These are phyloP conservation scores for Cisticola juncidis DNA, from an alignment of 2,113 vertebrate genomes.

Conservation along the genomic window DNA sequence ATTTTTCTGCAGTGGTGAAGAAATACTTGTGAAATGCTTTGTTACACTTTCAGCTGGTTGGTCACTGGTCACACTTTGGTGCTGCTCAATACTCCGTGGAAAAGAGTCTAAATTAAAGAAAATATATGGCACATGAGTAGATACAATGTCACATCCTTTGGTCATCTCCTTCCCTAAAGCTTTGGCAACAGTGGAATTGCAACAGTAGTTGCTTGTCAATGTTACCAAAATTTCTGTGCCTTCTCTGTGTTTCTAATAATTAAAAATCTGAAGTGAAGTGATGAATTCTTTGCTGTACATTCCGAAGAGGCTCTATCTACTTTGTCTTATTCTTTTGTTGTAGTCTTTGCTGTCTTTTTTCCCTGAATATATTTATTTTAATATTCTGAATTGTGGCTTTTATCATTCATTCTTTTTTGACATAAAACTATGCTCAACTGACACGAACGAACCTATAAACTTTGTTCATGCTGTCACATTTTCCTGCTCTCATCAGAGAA, in stretches of 20 bases:
- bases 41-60: not conserved
- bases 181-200: not conserved
- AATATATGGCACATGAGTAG: not conserved
- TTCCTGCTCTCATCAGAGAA: constrained; percentile 37
- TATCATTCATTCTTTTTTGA: constrained; percentile 54
- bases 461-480: constrained; percentile 47
- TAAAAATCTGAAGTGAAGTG: not conserved
- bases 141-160: not conserved
- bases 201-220: not conserved
- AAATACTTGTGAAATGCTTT: not conserved
- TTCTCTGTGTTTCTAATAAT: not conserved
- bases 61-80: not conserved
- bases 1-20: not conserved
- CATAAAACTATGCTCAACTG: constrained; percentile 33
- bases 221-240: not conserved
- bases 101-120: not conserved
- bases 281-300: not conserved
- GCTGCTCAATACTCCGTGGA: not conserved
- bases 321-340: not conserved
- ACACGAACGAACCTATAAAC: constrained; percentile 35
- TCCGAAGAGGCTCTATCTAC: not conserved
- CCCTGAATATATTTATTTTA: constrained; percentile 44
- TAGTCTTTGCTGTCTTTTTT: not conserved
- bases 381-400: constrained; percentile 45
- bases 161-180: not conserved